Base-by-base conservation (phyloP, 30 jellyfish, hydroid and myxozoan genomes). In the Chironex yamaguchii region DNA sequence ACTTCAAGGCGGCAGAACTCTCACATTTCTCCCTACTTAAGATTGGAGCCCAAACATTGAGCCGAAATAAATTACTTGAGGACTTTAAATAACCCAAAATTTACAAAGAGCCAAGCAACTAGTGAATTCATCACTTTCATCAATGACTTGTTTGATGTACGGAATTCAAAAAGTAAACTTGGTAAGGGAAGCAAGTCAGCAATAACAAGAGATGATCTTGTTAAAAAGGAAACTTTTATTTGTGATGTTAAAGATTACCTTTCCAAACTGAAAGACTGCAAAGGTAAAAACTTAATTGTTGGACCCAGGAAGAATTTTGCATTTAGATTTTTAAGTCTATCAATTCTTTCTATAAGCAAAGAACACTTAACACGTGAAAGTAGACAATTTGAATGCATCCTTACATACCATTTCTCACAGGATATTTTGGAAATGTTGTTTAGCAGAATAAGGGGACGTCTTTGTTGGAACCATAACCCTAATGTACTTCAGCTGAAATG, bases 391-490 rank as follows among this genome's bases (percentile, higher is more conserved):
- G 54, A 31, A 30, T 78, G 62, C 34, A 68, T 78, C 1, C 21
- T 58, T 31, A 30, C 91, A 80, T 34, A 80, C 29, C 36, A 34
- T 42, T 80, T 63, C 67, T 80, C 91, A 2, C 91, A 80, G 48
- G 91, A 80, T 80, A 36, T 85, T 35, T 49, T 80, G 36, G 86
- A 80, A 34, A 80, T 80, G 89, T 36, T 62, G 29, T 80, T 80
- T 74, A 80, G 91, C 52, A 80, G 66, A 34, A 65, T 80, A 1
- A 63, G 91, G 3, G 85, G 74, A 34, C 84, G 91, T 17, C 51
- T 80, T 63, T 84, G 91, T 23, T 80, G 85, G 85, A 80, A 80
- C n/a, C 91, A 80, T 62, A 63, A 63, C 51, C 85, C 91, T 13
- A 42, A 80, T 66, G 86, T 49, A 29, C 34, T 62, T 31, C 72